Evolutionary conservation across 1,140 invertebrate genomes (phyloP).

Genomic region (Drosophila sp.): DNA sequence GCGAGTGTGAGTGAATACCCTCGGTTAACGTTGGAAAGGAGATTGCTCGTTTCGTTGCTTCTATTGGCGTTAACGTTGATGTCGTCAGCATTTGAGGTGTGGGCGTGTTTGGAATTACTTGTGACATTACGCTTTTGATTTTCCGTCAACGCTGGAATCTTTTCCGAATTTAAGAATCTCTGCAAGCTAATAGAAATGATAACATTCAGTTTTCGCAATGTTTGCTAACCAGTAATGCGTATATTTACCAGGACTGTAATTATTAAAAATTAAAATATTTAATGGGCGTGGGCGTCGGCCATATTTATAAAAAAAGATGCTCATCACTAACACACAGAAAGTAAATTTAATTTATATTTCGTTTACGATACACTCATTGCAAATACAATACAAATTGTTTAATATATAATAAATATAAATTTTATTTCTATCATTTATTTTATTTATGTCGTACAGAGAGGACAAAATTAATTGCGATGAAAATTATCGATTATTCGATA

Average conservation of each 20-base stretch:
- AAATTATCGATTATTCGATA: conserved; percentile 41
- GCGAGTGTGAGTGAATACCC: conserved; percentile 50
- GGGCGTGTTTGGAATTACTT: conserved; percentile 78
- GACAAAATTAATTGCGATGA: conserved; percentile 26
- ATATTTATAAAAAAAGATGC: conserved; percentile 57
- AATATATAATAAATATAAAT: conserved; percentile 30
- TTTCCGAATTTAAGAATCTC: conserved; percentile 22
- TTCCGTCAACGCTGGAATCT: conserved; percentile 29
- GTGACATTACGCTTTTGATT: conserved; percentile 66
- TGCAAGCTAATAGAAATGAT: conserved; percentile 28
- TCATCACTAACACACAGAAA: conserved; percentile 40
- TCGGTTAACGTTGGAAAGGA: conserved; percentile 56
- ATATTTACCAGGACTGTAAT: conserved; percentile 58
- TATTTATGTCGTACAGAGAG: conserved; percentile 70
- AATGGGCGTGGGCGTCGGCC: conserved; percentile 72
- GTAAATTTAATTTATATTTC: conserved; percentile 32
- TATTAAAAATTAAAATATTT: conserved; percentile 67
- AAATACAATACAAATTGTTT: conserved; percentile 24
- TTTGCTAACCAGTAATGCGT: neutral
- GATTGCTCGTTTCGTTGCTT: conserved; percentile 64
- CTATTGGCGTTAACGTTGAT: conserved; percentile 74
- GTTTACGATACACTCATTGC: conserved; percentile 51
- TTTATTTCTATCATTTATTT: conserved; percentile 65
- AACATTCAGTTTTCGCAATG: neutral
- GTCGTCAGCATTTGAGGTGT: conserved; percentile 81